phyloP scores from a whole-genome alignment of 2,797 vertebrate genomes.

The Epinephelus malabaricus region DNA sequence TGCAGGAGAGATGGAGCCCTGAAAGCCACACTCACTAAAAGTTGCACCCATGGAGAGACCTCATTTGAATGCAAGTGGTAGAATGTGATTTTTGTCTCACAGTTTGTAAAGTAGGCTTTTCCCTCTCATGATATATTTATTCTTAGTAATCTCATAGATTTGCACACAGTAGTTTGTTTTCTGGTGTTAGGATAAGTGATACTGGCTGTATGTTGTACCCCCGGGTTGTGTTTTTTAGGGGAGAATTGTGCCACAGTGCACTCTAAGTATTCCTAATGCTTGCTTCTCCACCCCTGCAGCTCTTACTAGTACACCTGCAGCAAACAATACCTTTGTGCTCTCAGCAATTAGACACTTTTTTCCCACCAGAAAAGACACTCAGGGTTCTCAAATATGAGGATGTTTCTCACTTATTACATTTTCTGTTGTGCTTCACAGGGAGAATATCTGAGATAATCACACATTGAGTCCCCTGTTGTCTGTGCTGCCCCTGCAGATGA shows the following conservation, averaged over 20 bases:
- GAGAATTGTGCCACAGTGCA: neutral
- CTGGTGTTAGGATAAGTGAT: slow-evolving; percentile 26
- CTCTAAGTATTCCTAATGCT: slow-evolving; percentile 2
- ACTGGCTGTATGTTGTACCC: slow-evolving; percentile 15
- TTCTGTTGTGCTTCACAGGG: slow-evolving; percentile 39
- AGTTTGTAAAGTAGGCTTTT: slow-evolving; percentile 48
- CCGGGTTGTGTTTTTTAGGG: slow-evolving; percentile 19
- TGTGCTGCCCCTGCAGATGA: slow-evolving; percentile 27
- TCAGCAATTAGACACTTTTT: slow-evolving; percentile 45
- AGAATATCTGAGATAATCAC: slow-evolving; percentile 42
- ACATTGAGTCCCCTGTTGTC: slow-evolving; percentile 36
- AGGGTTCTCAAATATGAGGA: slow-evolving; percentile 21
- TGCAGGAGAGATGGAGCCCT: slow-evolving; percentile 43
- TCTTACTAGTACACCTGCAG: slow-evolving; percentile 18
- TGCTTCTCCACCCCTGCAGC: neutral
- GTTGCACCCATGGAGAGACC: slow-evolving; percentile 47
- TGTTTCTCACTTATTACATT: slow-evolving; percentile 51
- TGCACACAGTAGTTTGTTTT: slow-evolving; percentile 26
- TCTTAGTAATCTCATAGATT: slow-evolving; percentile 34
- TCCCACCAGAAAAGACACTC: slow-evolving; percentile 18
- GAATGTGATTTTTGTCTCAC: slow-evolving; percentile 42
- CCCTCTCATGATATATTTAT: slow-evolving; percentile 23
- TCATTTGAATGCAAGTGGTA: slow-evolving; percentile 62
- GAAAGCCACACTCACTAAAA: slow-evolving; percentile 47
- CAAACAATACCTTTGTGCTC: slow-evolving; percentile 34